These are phyloP conservation scores for Perca schrenkii DNA, from an alignment of 2,113 vertebrate species.

Conservation along the genomic window DNA sequence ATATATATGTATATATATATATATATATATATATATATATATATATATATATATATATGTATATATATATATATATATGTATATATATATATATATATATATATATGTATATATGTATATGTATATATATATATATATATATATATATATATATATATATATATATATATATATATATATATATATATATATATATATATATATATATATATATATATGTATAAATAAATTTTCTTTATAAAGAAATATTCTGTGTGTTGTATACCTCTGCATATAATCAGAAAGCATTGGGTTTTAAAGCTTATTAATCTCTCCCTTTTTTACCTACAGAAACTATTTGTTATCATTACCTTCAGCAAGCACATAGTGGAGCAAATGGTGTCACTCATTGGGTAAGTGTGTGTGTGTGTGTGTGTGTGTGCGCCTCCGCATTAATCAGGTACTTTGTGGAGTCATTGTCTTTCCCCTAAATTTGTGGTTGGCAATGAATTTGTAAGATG, in stretches of 20 bases:
- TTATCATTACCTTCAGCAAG: slow-evolving; percentile 99
- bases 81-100: too few relatives aligned
- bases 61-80: too few relatives aligned
- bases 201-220: too few relatives aligned
- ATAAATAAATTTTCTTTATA: not conserved
- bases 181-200: too few relatives aligned
- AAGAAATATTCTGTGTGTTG: not conserved
- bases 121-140: too few relatives aligned
- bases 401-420: not conserved
- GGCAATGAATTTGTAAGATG: slow-evolving; percentile 30
- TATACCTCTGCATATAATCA: not conserved
- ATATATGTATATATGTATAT: too few relatives aligned
- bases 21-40: too few relatives aligned
- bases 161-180: too few relatives aligned
- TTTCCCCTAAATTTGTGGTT: slow-evolving; percentile 32
- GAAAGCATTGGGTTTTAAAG: not conserved
- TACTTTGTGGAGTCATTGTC: slow-evolving; percentile 20
- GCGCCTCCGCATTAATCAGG: slow-evolving; percentile 9
- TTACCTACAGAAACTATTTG: slow-evolving; percentile 95
- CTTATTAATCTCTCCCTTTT: slow-evolving; percentile 42
- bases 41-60: too few relatives aligned
- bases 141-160: too few relatives aligned
- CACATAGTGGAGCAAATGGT: slow-evolving; percentile 99
- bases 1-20: too few relatives aligned
- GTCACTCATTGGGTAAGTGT: slow-evolving; percentile 96